Evolutionary conservation across 2,113 vertebrate genomes (phyloP).

Genomic region (Poeciliopsis retropinna): DNA sequence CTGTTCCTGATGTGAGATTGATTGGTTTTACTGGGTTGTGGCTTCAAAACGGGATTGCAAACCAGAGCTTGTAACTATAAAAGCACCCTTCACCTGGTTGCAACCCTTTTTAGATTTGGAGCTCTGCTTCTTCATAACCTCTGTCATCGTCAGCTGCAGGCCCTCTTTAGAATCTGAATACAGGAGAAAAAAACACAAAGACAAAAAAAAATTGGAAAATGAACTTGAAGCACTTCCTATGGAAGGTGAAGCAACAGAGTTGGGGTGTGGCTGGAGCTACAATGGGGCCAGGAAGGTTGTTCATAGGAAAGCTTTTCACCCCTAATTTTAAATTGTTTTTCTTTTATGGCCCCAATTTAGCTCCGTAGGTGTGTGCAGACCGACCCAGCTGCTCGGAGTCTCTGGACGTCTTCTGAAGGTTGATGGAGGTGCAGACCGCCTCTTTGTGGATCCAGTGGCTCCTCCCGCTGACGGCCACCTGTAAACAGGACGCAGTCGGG

Average conservation of each 20-base stretch:
- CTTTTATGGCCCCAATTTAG: too few species aligned
- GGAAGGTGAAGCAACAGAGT: neutral
- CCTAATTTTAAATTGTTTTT: too few species aligned
- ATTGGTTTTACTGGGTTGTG: too few species aligned
- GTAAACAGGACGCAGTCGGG: conserved; percentile 8
- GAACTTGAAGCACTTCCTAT: neutral
- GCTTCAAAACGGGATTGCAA: too few species aligned
- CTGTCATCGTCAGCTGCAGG: conserved; percentile 86
- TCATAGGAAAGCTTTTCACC: too few species aligned
- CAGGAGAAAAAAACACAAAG: neutral
- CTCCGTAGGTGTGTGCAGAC: neutral
- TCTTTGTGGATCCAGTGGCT: conserved; percentile 86
- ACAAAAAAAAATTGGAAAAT: neutral
- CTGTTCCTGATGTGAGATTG: too few species aligned
- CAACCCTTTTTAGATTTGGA: conserved; percentile 91
- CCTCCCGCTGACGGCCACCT: conserved; percentile 90
- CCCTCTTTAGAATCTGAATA: conserved; percentile 84
- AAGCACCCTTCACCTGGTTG: conserved; percentile 85
- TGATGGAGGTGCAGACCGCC: conserved; percentile 89
- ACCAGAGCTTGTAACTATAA: neutral
- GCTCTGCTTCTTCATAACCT: conserved; percentile 91
- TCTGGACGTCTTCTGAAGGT: conserved; percentile 87
- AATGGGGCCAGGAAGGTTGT: too few species aligned
- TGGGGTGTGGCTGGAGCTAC: neutral
- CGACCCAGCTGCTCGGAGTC: conserved; percentile 86